Evolutionary conservation across 2,888 invertebrate genomes (phyloP), one percentile per base, ranked within the genome.

Genomic region (Tenthredo distinguenda): DNA sequence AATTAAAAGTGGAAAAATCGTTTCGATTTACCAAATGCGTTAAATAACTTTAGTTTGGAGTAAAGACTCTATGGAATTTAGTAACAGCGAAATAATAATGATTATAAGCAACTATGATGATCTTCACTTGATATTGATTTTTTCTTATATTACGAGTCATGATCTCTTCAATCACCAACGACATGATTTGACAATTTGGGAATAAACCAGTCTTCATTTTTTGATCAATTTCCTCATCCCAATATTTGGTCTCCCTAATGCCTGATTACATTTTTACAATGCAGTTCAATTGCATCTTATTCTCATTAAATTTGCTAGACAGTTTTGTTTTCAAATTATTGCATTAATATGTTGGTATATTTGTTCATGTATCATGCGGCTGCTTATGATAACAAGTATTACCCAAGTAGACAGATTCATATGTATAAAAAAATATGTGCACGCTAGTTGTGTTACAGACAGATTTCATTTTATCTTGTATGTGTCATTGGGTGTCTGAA

Each of bases 161-260:
- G 68, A 68, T 15, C 43, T 43, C 65, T 65, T 5, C 12, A 62
- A 31, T 62, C 26, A 62, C 2, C 26, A 62, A 26, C 10, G 12
- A 4, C 62, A 50, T 85, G 1, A 71, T 84, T 37, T 26, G n/a
- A n/a, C 31, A 74, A 26, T 31, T 81, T 84, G 47, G 12, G 12
- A 26, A 62, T 26, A 3, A 58, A 26, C 1, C 18, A 55, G n/a
- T 55, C 55, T 10, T 82, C 15, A 76, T 72, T 62, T 1, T 37
- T 34, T 43, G 5, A 15, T 7, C 15, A 37, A 18, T 47, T 15
- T 21, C 34, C 6, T 21, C 81, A 34, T 68, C 34, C 55, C n/a
- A 7, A 55, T n/a, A 15, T 34, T 68, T 0, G 3, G 68, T 31
- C 15, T 65, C 31, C 21, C 31, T 31, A 26, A 65, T 21, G 9